Conservation (phyloP, 2,113 vertebrate genomes). For the Cinclus cinclus region DNA sequence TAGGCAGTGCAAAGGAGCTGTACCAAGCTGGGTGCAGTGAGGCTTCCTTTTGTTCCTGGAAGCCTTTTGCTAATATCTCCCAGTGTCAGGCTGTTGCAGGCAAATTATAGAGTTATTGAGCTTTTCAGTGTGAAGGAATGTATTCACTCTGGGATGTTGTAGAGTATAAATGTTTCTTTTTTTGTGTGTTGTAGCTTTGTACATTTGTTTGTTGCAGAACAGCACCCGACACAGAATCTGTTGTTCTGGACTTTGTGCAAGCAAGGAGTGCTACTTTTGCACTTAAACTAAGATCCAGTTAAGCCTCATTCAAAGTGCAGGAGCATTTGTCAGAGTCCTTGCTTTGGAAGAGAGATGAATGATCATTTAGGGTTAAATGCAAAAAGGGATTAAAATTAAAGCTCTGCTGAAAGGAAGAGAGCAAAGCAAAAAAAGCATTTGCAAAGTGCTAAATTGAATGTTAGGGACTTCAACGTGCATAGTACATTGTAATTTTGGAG, state of each 20-base stretch:
- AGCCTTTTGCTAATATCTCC: not conserved
- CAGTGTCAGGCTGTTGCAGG: not conserved
- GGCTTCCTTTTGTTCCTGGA: not conserved
- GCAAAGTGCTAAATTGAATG: not conserved
- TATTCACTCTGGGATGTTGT: not conserved
- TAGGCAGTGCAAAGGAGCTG: not conserved
- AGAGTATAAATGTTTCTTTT: not conserved
- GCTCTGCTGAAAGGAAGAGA: not conserved
- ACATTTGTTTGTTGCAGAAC: not conserved
- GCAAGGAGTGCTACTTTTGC: not conserved
- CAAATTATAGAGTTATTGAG: accelerated
- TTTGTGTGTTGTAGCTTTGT: not conserved
- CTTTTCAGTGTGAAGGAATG: not conserved
- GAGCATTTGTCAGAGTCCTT: not conserved
- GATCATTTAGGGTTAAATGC: not conserved
- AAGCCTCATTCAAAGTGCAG: not conserved
- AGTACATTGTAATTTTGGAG: not conserved
- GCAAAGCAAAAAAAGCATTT: not conserved
- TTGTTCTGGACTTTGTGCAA: not conserved
- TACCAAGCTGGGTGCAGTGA: not conserved
- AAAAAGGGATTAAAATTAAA: not conserved
- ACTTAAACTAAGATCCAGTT: not conserved
- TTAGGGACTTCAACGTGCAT: not conserved
- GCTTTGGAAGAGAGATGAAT: not conserved
- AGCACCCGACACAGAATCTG: not conserved